phyloP scores from a whole-genome alignment of 2,797 vertebrate species.

The Morelia viridis region DNA sequence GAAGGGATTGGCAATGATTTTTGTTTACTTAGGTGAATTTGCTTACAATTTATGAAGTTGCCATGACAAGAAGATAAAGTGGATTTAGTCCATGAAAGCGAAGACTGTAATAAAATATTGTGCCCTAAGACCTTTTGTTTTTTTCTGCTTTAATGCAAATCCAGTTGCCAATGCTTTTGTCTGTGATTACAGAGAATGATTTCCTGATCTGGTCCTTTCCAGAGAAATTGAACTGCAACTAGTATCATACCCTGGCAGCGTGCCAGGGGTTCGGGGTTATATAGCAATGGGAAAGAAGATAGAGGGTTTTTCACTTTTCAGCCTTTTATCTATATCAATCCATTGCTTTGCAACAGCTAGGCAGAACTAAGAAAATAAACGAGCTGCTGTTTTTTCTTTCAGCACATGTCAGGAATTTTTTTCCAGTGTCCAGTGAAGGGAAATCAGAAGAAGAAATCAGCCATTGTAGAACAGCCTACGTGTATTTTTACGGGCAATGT shows the following conservation, averaged over 20 bases:
- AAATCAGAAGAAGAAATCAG: constrained; percentile 52
- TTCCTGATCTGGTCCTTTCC: no score
- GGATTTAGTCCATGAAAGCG: background rate
- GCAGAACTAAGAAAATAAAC: background rate
- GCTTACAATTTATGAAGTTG: constrained; percentile 49
- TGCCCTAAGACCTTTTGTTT: background rate
- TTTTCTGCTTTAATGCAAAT: constrained; percentile 14
- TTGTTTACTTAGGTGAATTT: constrained; percentile 32
- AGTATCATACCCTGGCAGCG: background rate
- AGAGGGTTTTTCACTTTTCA: background rate
- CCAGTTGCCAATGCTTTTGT: background rate
- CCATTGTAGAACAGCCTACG: background rate
- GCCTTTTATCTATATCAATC: constrained; percentile 29
- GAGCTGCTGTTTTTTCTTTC: background rate
- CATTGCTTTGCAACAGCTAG: background rate
- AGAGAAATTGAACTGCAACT: background rate
- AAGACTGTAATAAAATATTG: background rate
- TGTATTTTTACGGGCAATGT: background rate
- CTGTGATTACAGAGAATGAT: constrained; percentile 7
- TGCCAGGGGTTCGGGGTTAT: background rate
- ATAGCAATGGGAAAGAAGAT: background rate
- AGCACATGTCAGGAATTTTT: constrained; percentile 2
- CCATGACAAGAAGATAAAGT: constrained; percentile 4
- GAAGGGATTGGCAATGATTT: constrained; percentile 37
- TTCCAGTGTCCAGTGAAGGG: constrained; percentile 20